Evolutionary conservation across 2,888 invertebrate species (phyloP).

Genomic region (Helicoverpa assulta): DNA sequence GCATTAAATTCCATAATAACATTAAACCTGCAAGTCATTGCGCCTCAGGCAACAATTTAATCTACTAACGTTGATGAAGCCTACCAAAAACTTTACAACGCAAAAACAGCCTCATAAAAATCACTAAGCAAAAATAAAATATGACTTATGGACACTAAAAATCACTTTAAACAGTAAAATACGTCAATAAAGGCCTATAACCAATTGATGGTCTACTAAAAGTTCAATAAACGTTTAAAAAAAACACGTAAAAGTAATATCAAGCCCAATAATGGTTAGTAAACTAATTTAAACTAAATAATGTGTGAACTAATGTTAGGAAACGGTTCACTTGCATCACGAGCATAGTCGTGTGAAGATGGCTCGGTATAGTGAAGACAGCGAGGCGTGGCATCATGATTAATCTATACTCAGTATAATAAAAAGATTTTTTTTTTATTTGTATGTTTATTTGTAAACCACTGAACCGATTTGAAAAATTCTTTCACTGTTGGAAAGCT

Average conservation of each 20-base stretch:
- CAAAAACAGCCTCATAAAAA: no score
- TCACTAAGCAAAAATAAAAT: no score
- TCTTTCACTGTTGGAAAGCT: no score
- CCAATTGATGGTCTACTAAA: not conserved
- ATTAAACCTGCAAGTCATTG: no score
- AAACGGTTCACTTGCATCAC: conserved; percentile 61
- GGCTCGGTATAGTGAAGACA: conserved; percentile 46
- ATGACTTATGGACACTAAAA: not conserved
- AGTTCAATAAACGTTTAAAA: conserved; percentile 22
- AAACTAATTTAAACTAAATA: conserved; percentile 53
- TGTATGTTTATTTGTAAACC: no score
- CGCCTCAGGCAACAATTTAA: no score
- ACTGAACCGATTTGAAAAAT: no score
- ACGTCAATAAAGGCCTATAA: not conserved
- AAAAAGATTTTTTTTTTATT: no score
- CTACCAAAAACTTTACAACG: no score
- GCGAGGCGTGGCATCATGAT: conserved; percentile 45
- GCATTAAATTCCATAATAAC: no score
- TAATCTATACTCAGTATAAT: no score
- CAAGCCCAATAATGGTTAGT: conserved; percentile 44
- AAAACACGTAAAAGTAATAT: conserved; percentile 37
- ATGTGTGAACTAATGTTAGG: conserved; percentile 65
- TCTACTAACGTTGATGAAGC: no score
- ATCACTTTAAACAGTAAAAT: not conserved
- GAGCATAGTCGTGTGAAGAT: conserved; percentile 65